Evolutionary conservation across 2,797 vertebrate genomes (phyloP).

Genomic region (Ceryle rudis): DNA sequence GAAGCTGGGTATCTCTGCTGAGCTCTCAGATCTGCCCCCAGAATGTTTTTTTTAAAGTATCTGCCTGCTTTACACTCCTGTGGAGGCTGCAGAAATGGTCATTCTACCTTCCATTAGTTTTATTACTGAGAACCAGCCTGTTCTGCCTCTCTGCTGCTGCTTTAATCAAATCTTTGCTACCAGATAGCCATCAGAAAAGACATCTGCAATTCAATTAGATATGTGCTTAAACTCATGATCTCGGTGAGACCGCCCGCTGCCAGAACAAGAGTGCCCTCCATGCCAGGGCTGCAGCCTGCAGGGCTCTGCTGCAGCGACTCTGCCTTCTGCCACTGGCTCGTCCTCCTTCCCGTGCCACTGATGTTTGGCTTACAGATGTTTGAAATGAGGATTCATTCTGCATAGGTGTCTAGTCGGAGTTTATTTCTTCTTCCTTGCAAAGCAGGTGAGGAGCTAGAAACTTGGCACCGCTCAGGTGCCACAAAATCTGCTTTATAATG

Average conservation of each 20-base stretch:
- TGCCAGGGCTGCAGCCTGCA: neutral
- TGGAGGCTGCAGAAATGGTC: neutral
- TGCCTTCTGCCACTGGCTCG: accelerated
- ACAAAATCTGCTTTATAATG: neutral
- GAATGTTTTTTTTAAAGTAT: neutral
- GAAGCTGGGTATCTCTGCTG: neutral
- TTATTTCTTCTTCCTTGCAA: neutral
- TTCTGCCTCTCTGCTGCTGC: slow-evolving; percentile 22
- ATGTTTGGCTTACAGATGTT: neutral
- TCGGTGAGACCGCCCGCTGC: neutral
- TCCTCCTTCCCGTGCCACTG: neutral
- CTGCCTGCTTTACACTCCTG: neutral
- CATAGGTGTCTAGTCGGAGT: neutral
- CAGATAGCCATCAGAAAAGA: slow-evolving; percentile 53
- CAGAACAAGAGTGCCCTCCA: neutral
- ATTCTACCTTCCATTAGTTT: slow-evolving; percentile 24
- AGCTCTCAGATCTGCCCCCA: neutral
- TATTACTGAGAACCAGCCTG: slow-evolving; percentile 24
- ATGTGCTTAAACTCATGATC: slow-evolving; percentile 11
- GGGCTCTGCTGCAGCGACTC: neutral
- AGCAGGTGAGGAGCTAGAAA: neutral
- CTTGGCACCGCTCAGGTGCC: neutral
- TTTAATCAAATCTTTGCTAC: slow-evolving; percentile 34
- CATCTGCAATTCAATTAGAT: slow-evolving; percentile 68
- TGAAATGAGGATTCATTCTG: neutral